These are phyloP conservation scores for Monodelphis domestica DNA, from an alignment of 2,797 vertebrate genomes.

Conservation along the genomic window DNA sequence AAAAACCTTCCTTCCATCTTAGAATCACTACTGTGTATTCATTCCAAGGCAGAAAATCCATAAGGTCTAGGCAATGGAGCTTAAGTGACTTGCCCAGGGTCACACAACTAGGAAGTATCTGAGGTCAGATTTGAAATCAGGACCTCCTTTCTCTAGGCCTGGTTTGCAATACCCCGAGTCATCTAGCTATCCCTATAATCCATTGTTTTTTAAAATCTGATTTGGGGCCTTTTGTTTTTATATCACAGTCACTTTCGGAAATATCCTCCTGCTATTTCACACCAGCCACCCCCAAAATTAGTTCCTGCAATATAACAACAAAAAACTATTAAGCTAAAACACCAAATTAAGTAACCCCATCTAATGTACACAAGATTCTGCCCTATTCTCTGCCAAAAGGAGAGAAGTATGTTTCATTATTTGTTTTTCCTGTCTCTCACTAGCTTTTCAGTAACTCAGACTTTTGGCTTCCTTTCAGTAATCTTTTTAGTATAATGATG, in stretches of 20 bases:
- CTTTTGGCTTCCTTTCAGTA: neutral
- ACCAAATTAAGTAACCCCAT: neutral
- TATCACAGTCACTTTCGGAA: neutral
- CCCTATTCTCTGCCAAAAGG: neutral
- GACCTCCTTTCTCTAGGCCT: too few relatives aligned
- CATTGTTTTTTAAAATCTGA: too few relatives aligned
- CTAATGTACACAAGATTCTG: neutral
- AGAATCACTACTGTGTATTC: too few relatives aligned
- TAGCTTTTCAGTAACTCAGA: neutral
- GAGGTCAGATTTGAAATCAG: too few relatives aligned
- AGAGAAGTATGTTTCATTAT: neutral
- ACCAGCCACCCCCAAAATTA: neutral
- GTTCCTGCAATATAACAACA: neutral
- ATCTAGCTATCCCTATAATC: too few relatives aligned
- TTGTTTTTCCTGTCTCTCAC: neutral
- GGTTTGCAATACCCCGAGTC: too few relatives aligned
- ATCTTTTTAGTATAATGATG: neutral
- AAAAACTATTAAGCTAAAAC: neutral
- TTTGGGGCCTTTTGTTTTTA: neutral
- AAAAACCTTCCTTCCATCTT: conserved; percentile 29
- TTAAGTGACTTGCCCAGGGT: too few relatives aligned
- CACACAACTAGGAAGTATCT: too few relatives aligned
- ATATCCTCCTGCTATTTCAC: neutral
- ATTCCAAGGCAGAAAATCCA: too few relatives aligned
- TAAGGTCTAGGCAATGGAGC: too few relatives aligned